These are phyloP conservation scores for Saturnia japonica DNA, from an alignment of 2,888 invertebrate genomes.

Conservation along the genomic window DNA sequence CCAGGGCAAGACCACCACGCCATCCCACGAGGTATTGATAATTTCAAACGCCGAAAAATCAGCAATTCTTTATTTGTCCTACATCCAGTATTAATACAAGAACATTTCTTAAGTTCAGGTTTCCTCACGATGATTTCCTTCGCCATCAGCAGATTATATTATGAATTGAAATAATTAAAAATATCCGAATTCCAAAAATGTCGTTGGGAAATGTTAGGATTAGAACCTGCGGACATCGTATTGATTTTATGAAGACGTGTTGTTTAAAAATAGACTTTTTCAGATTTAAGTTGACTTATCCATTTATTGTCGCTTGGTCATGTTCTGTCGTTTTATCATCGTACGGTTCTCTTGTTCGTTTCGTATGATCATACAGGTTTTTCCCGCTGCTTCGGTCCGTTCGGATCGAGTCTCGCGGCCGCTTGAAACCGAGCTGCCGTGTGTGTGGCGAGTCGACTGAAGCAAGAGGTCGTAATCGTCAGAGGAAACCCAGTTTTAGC, in stretches of 20 bases:
- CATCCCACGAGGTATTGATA: no score
- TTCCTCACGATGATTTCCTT: no score
- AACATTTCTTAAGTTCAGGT: no score
- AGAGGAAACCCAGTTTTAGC: constrained; percentile 6
- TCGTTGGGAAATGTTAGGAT: no score
- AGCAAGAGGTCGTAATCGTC: neutral
- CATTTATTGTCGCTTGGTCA: neutral
- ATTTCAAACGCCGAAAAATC: no score
- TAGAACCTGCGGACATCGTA: neutral
- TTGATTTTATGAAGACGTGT: neutral
- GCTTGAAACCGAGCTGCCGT: constrained; percentile 1
- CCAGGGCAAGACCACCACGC: no score
- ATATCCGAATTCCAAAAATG: no score
- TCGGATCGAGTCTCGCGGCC: neutral
- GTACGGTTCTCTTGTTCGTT: neutral
- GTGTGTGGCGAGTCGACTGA: neutral
- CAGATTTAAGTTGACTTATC: neutral
- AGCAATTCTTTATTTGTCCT: no score
- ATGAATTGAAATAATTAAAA: no score
- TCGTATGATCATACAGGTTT: constrained; percentile 4
- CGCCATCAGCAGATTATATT: no score
- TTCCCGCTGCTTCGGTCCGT: neutral
- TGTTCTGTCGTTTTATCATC: neutral
- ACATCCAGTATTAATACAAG: no score
- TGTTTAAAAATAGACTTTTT: neutral